Percentiles rank a stretch among this genome's conserved stretches.
phyloP scores from a whole-genome alignment of 2,888 invertebrate genomes.

The Drosophila limbata region DNA sequence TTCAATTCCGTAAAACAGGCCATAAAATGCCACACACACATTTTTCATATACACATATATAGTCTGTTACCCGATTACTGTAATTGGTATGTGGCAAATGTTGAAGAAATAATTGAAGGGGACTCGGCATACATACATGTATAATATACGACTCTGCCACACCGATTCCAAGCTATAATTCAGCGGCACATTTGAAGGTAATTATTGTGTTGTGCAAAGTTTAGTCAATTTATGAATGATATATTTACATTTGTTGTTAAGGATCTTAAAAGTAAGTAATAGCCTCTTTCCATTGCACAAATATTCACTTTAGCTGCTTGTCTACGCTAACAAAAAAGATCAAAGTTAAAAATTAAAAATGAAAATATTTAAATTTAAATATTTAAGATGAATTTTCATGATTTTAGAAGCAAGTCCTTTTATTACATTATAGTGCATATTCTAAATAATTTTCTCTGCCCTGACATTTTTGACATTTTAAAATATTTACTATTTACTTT shows the following conservation, averaged over 20 bases:
- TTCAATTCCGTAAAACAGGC: conserved; percentile 38
- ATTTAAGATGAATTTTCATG: no score
- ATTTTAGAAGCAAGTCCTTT: no score
- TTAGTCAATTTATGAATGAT: conserved; percentile 16
- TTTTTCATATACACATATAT: conserved; percentile 12
- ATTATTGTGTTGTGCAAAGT: conserved; percentile 6
- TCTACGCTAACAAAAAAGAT: background rate
- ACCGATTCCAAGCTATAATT: conserved; percentile 32
- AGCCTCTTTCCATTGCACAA: background rate
- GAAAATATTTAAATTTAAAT: no score
- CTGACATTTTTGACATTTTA: background rate
- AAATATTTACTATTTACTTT: background rate
- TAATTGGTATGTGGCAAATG: conserved; percentile 45
- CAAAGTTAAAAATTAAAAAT: background rate
- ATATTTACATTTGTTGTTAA: background rate
- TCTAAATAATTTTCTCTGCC: background rate
- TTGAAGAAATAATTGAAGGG: conserved; percentile 41
- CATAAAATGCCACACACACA: conserved; percentile 42
- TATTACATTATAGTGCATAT: no score
- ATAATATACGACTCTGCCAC: conserved; percentile 46
- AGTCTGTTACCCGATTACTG: conserved; percentile 20
- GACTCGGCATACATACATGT: conserved; percentile 10
- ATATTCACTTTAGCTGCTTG: background rate
- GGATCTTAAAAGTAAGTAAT: background rate
- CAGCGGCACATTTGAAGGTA: conserved; percentile 26